phyloP scores from a whole-genome alignment of 2,888 invertebrate species.

The Chironomus riparius region DNA sequence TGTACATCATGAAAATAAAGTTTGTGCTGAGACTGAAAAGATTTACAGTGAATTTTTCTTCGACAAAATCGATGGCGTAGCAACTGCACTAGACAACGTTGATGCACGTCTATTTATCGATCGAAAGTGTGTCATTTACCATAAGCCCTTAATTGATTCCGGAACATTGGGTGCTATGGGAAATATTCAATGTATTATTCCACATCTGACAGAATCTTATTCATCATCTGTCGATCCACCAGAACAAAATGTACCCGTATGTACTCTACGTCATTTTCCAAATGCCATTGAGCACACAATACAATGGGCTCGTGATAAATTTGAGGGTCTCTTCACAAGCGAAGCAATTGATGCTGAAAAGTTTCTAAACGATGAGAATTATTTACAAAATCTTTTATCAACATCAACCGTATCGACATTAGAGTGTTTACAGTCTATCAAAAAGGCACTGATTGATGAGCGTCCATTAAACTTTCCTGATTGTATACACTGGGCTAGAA shows the following conservation, averaged over 20 bases:
- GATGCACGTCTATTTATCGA: constrained; percentile 99
- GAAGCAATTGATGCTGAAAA: constrained; percentile 81
- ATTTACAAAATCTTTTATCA: constrained; percentile 74
- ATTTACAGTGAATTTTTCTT: constrained; percentile 94
- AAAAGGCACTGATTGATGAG: constrained; percentile 73
- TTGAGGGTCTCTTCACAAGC: constrained; percentile 88
- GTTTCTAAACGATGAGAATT: constrained; percentile 71
- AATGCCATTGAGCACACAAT: constrained; percentile 95
- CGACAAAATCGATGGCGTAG: constrained; percentile 83
- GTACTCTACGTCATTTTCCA: constrained; percentile 97
- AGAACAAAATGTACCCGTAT: constrained; percentile 96
- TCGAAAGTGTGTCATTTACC: constrained; percentile 92
- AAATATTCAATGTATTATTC: constrained; percentile 92
- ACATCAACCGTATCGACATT: constrained; percentile 84
- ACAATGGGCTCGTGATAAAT: constrained; percentile 86
- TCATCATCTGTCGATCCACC: constrained; percentile 97
- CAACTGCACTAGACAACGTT: constrained; percentile 96
- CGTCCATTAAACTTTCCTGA: constrained; percentile 74
- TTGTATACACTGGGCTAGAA: constrained; percentile 81
- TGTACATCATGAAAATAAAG: constrained; percentile 75
- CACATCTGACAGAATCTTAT: constrained; percentile 93
- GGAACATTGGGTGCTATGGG: constrained; percentile 98
- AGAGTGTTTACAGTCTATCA: constrained; percentile 75
- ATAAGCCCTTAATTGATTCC: constrained; percentile 91
- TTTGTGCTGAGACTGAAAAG: constrained; percentile 89